Base-by-base conservation (phyloP, 2,888 invertebrate genomes). In the Drosophila quinaria region DNA sequence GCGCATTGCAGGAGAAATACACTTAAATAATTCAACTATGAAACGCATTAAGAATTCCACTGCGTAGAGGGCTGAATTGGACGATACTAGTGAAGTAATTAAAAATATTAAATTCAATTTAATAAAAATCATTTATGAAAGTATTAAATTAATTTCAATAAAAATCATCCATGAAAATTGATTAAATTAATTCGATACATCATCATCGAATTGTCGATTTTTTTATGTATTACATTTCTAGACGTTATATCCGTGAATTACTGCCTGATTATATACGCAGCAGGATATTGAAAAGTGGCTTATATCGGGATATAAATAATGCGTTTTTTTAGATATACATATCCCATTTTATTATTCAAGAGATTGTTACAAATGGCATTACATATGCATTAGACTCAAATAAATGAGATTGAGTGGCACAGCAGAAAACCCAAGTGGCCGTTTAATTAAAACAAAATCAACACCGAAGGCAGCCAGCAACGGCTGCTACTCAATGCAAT, bases 391-490 rank as follows among this genome's bases (percentile, higher is more conserved):
- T n/a, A 50, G 51, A 11, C 62, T n/a, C 41, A 10, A 41, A 39
- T 25, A 6, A 41, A 61, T 49, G 46, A 35, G 29, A 55, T 37
- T 22, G 47, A 42, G 71, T 70, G 69, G 58, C 62, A 51, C 25
- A 56, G 77, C 70, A 71, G 46, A 70, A 70, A 71, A 51, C n/a
- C 52, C 70, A 70, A 62, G 47, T 65, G 51, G 46, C 41, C 70
- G 65, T 69, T 82, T 88, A 88, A 83, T 83, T 88, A 88, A 85
- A 74, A 73, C 73, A 80, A 80, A 78, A 70, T 78, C 89, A 82
- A 81, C 86, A 87, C 64, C 64, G 51, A 56, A 67, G 54, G 37
- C 42, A 55, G 44, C 60, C 19, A 54, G 29, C 54, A n/a, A 41
- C 41, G 42, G 37, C 42, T 42, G 47, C 56, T 15, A 58, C 67